Percentiles rank a stretch among this genome's conserved stretches.
These are phyloP conservation scores for Deilephila elpenor DNA, from an alignment of 2,888 invertebrate genomes.

Conservation along the genomic window DNA sequence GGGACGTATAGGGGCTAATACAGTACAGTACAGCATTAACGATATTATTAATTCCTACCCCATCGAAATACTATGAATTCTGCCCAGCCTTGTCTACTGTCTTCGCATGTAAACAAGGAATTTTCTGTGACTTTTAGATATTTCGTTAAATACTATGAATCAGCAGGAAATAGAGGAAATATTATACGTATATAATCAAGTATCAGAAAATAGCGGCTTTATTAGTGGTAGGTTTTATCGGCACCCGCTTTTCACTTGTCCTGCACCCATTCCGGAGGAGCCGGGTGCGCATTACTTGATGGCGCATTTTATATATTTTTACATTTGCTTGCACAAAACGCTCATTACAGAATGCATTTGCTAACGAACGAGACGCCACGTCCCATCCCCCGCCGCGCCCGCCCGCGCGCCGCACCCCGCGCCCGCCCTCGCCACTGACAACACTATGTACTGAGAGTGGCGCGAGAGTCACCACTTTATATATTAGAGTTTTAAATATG, in stretches of 20 bases:
- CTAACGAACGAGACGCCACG: constrained; percentile 69
- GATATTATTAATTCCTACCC: no score
- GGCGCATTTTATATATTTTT: constrained; percentile 51
- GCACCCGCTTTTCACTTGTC: background rate
- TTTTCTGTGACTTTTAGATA: no score
- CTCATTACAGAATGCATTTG: constrained; percentile 78
- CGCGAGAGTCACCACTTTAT: background rate
- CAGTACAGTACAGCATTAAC: no score
- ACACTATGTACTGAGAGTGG: constrained; percentile 8
- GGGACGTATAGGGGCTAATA: no score
- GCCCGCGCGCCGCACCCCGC: background rate
- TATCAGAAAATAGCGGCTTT: no score
- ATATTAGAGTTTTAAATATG: background rate
- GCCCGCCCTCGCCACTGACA: background rate
- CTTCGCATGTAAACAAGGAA: no score
- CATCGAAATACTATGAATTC: no score
- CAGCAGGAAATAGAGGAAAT: no score
- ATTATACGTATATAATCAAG: no score
- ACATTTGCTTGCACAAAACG: constrained; percentile 70
- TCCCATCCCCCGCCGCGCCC: background rate
- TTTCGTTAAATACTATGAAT: no score
- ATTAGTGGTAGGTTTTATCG: background rate
- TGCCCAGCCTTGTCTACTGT: no score
- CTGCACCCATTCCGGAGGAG: constrained; percentile 18
- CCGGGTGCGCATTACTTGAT: constrained; percentile 44